Evolutionary conservation across 2,888 invertebrate genomes (phyloP).

Genomic region (Oxycera nigricornis): DNA sequence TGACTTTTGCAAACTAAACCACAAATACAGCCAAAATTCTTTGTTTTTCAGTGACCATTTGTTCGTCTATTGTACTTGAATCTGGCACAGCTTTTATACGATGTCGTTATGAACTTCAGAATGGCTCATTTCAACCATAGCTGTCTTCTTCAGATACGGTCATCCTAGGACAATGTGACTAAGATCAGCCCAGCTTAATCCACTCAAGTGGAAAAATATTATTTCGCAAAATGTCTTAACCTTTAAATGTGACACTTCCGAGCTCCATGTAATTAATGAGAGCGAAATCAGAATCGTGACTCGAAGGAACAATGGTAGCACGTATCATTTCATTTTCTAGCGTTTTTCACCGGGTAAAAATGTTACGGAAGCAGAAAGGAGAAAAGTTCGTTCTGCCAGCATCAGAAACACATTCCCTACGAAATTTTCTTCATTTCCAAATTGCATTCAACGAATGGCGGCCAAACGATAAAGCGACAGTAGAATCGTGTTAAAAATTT

Average conservation of each 20-base stretch:
- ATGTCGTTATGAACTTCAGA: too few relatives aligned
- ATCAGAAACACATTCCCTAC: neutral
- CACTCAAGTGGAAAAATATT: conserved; percentile 11
- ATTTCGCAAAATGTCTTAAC: neutral
- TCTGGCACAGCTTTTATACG: too few relatives aligned
- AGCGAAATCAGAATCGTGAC: conserved; percentile 7
- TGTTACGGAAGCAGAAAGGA: neutral
- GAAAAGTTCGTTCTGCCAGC: neutral
- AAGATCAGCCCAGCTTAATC: neutral
- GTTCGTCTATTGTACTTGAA: too few relatives aligned
- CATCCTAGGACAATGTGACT: neutral
- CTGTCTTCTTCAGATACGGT: too few relatives aligned
- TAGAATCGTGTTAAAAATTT: conserved; percentile 21
- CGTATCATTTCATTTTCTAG: neutral
- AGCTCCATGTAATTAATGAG: conserved; percentile 14
- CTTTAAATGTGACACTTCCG: neutral
- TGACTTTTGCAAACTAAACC: too few relatives aligned
- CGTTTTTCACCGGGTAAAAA: neutral
- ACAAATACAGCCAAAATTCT: too few relatives aligned
- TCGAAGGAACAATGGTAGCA: conserved; percentile 6
- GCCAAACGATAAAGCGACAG: neutral
- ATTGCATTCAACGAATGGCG: neutral
- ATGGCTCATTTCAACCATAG: too few relatives aligned
- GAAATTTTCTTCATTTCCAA: neutral
- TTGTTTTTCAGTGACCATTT: too few relatives aligned